phyloP scores from a whole-genome alignment of 2,113 vertebrate genomes.

The Passerina amoena region DNA sequence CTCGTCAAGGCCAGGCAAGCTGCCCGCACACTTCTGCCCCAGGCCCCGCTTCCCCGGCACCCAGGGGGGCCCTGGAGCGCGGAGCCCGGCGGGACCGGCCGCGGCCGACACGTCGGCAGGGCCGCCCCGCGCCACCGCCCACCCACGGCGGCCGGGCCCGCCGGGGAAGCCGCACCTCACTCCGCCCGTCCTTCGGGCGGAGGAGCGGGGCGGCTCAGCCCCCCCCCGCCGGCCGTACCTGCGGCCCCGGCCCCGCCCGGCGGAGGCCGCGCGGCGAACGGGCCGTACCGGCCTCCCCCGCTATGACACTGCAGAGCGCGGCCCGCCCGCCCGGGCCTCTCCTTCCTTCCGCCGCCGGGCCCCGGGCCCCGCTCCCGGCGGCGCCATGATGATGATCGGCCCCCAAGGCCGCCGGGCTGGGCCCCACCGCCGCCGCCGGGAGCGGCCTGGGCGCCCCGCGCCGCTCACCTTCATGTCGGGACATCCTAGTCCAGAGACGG shows the following conservation, averaged over 20 bases:
- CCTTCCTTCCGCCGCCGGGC: constrained; percentile 15
- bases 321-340: constrained; percentile 34
- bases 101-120: neutral
- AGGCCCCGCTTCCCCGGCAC: neutral
- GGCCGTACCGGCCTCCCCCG: neutral
- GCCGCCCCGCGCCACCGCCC: no score
- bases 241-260: no score
- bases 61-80: no score
- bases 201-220: no score
- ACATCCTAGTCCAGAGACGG: constrained; percentile 79
- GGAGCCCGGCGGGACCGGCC: neutral
- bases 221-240: neutral
- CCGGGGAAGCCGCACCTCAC: no score
- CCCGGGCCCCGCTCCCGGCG: neutral
- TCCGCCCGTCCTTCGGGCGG: no score
- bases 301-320: constrained; percentile 61
- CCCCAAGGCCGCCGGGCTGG: constrained; percentile 7
- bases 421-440: neutral
- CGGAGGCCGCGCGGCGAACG: neutral
- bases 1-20: neutral
- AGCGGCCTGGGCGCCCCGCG: constrained; percentile 20
- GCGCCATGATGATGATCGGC: constrained; percentile 32
- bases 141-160: no score
- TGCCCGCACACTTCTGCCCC: neutral
- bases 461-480: constrained; percentile 88